These are phyloP conservation scores for Scaptomyza caliginosa DNA, from an alignment of 2,888 invertebrate species.

Conservation along the genomic window DNA sequence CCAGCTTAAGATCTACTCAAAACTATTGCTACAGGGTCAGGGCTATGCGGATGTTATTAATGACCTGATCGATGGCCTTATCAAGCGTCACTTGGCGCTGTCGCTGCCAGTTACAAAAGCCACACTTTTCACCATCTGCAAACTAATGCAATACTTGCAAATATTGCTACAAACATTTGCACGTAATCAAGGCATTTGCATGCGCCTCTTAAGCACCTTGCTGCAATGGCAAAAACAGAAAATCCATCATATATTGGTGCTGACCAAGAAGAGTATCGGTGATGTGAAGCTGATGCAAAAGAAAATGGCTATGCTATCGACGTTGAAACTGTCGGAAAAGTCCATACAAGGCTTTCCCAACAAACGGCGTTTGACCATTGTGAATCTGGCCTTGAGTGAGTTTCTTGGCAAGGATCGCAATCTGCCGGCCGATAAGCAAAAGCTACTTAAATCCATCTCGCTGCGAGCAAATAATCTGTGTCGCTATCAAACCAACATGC, in stretches of 20 bases:
- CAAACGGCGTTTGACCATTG: slow-evolving; percentile 38
- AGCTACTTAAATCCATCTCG: slow-evolving; percentile 86
- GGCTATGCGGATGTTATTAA: slow-evolving; percentile 88
- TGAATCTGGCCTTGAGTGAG: slow-evolving; percentile 54
- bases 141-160: slow-evolving; percentile 92
- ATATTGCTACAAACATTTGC: slow-evolving; percentile 89
- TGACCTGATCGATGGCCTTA: slow-evolving; percentile 86
- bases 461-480: slow-evolving; percentile 88
- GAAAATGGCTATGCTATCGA: slow-evolving; percentile 55
- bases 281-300: slow-evolving; percentile 63
- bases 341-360: slow-evolving; percentile 50
- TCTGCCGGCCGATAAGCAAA: slow-evolving; percentile 86
- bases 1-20: slow-evolving; percentile 85
- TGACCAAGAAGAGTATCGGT: slow-evolving; percentile 48
- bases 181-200: slow-evolving; percentile 88
- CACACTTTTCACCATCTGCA: slow-evolving; percentile 90
- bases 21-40: slow-evolving; percentile 85
- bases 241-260: slow-evolving; percentile 44
- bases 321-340: slow-evolving; percentile 56
- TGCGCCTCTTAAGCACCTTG: slow-evolving; percentile 90
- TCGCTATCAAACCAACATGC: slow-evolving; percentile 85
- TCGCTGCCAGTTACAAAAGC: slow-evolving; percentile 91
- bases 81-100: slow-evolving; percentile 89
- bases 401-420: slow-evolving; percentile 81
- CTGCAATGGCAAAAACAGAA: slow-evolving; percentile 88